Conservation (phyloP, 2,113 vertebrate genomes). For the Loxodonta africana region DNA sequence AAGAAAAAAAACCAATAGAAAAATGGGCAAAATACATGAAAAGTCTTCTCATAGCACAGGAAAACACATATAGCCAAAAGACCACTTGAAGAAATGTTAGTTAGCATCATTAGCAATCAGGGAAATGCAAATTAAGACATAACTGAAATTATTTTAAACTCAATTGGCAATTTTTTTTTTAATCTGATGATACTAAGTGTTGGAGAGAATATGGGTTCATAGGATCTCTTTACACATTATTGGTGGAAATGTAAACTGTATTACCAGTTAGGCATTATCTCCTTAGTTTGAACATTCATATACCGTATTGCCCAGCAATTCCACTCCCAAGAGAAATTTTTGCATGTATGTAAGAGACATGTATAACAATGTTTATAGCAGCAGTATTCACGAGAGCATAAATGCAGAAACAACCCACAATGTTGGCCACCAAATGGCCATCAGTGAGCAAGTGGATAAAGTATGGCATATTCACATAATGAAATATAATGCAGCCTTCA, state of each 20-base stretch:
- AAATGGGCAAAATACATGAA: background rate
- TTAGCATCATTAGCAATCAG: background rate
- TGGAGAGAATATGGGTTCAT: background rate
- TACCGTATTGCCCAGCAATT: background rate
- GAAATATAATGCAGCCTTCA: background rate
- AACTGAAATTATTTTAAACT: conserved; percentile 32
- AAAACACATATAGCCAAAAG: conserved; percentile 41
- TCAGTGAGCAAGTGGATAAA: background rate
- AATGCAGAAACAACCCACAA: background rate
- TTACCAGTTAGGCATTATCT: background rate
- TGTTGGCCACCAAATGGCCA: background rate
- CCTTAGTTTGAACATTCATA: background rate
- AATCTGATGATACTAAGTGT: background rate
- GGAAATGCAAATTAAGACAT: background rate
- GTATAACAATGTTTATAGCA: background rate
- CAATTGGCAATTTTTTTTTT: background rate
- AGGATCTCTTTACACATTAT: background rate
- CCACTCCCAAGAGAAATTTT: background rate
- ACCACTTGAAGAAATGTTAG: conserved; percentile 3
- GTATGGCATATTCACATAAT: too few relatives aligned
- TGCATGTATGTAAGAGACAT: background rate
- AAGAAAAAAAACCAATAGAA: background rate
- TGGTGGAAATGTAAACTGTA: background rate
- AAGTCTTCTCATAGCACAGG: background rate
- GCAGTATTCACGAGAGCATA: background rate